Evolutionary conservation across 1,140 invertebrate genomes (phyloP).

Genomic region (Drosophila tani): DNA sequence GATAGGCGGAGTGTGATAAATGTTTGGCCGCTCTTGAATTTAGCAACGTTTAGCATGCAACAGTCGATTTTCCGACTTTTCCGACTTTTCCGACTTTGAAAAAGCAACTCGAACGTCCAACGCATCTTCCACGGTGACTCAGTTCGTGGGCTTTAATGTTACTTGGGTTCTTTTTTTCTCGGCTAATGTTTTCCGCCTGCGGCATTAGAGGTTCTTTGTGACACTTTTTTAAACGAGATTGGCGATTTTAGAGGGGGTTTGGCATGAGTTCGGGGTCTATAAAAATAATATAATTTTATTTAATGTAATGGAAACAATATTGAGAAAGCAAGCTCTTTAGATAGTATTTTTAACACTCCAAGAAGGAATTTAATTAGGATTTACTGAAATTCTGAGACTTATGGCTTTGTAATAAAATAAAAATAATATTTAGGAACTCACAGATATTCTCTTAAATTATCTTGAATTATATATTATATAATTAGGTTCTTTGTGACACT

Average conservation of each 20-base stretch:
- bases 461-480: no score
- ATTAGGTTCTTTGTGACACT: no score
- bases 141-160: slow-evolving; percentile 53
- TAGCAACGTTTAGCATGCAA: slow-evolving; percentile 75
- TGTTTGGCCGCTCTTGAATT: slow-evolving; percentile 54
- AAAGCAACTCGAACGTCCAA: slow-evolving; percentile 48
- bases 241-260: background rate
- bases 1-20: slow-evolving; percentile 68
- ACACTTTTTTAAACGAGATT: slow-evolving; percentile 2
- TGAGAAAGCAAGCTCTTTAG: fast-evolving
- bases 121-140: slow-evolving; percentile 72
- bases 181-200: slow-evolving; percentile 55
- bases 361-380: background rate
- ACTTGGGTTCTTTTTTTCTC: slow-evolving; percentile 14
- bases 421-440: background rate
- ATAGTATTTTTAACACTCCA: background rate
- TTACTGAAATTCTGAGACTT: background rate
- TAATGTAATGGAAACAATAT: background rate
- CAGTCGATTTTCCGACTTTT: slow-evolving; percentile 56
- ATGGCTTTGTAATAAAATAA: background rate
- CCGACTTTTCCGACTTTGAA: slow-evolving; percentile 11
- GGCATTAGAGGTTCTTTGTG: slow-evolving; percentile 22
- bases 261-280: background rate
- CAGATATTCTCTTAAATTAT: background rate
- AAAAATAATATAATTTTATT: background rate